These are phyloP conservation scores for Empidonax alnorum DNA, from an alignment of 2,113 vertebrate genomes.

Conservation along the genomic window DNA sequence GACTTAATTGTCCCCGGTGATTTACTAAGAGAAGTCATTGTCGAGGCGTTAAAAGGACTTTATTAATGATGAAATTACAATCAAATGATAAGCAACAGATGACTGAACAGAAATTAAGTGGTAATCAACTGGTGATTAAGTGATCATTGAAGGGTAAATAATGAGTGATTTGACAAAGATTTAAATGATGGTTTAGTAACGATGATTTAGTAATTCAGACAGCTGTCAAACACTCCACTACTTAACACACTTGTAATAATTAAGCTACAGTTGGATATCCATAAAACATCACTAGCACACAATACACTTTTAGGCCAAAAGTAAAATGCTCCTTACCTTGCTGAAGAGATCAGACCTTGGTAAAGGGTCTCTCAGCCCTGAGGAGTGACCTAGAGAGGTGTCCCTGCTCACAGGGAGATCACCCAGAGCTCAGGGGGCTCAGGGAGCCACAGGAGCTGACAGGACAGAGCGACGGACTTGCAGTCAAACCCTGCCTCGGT, in stretches of 20 bases:
- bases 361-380: neutral
- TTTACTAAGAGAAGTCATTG: neutral
- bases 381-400: neutral
- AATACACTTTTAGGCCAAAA: neutral
- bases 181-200: neutral
- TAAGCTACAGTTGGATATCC: neutral
- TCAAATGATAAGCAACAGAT: neutral
- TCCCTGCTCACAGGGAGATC: neutral
- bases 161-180: neutral
- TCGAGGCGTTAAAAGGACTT: neutral
- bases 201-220: neutral
- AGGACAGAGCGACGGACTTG: rapidly evolving
- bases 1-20: neutral
- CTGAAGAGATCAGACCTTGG: neutral
- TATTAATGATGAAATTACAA: neutral
- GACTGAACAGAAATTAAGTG: neutral
- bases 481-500: rapidly evolving
- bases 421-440: neutral
- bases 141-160: neutral
- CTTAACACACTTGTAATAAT: neutral
- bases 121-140: neutral
- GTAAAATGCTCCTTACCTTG: rapidly evolving
- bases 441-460: rapidly evolving
- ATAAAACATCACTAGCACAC: rapidly evolving
- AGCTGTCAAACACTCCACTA: neutral